Evolutionary conservation across 2,113 vertebrate genomes (phyloP), one percentile per base, ranked within the genome.

Genomic region (Vidua macroura): DNA sequence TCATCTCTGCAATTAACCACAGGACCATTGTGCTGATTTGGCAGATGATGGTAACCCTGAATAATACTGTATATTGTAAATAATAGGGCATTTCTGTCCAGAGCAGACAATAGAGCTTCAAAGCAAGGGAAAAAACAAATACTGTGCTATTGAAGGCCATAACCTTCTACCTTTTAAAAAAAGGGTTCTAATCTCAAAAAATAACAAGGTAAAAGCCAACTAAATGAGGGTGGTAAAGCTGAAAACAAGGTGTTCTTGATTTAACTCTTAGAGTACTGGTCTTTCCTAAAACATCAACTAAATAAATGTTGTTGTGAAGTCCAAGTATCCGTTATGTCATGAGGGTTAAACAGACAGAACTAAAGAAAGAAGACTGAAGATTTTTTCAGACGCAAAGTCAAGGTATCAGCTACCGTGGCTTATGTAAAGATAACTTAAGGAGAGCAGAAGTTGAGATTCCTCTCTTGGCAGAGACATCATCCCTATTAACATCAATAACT

Each of bases 101-200:
- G 69, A 95, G 52, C 52, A 83, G 72, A 62, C 55, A 48, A 44
- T 19, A 67, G 56, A 95, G 84, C 70, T 92, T 92, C 67, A 69
- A 83, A 83, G 24, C 59, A 74, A 82, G 81, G 37, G 24, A 70
- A 93, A 94, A 96, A 83, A 90, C 88, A 94, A 82, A 88, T 93
- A 83, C 11, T 52, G 27, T 86, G 58, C 92, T 92, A 52, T 79
- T 93, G 84, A 86, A 92, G 74, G 69, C 73, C 88, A 14, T 96
- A 93, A 95, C 92, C 90, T 93, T 96, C 91, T 90, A 52, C 91
- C 76, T 95, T 93, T 93, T 95, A 88, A 96, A 94, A 96, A 95
- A 95, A 35, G 35, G 82, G 78, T 76, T 94, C 90, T 96, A 88
- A 95, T 96, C 88, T 97, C 95, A 86, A 97, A 95, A 95, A 97